These are phyloP conservation scores for Menidia beryllina DNA, from an alignment of 2,113 vertebrate genomes.

Conservation along the genomic window DNA sequence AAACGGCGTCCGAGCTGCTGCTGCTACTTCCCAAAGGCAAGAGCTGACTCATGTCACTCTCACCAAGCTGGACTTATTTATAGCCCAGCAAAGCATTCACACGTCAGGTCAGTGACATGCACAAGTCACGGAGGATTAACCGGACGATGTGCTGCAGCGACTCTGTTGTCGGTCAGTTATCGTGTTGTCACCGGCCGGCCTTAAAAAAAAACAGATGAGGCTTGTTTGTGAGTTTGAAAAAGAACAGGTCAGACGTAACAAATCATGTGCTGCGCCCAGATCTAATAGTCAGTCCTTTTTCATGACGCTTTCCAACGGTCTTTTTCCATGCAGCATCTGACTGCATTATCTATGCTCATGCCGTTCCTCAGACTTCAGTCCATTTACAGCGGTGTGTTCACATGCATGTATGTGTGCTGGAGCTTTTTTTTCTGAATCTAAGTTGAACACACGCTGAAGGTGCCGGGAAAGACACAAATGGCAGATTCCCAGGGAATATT, in stretches of 20 bases:
- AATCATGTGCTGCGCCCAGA: slow-evolving; percentile 28
- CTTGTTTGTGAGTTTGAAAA: slow-evolving; percentile 39
- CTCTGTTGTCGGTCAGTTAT: slow-evolving; percentile 5
- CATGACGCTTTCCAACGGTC: slow-evolving; percentile 14
- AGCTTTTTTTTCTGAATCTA: background rate
- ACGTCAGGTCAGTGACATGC: background rate
- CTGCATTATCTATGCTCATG: slow-evolving; percentile 42
- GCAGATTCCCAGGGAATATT: background rate
- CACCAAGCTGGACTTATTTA: background rate
- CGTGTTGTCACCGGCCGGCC: background rate
- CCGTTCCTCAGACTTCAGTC: slow-evolving; percentile 13
- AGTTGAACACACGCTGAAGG: slow-evolving; percentile 1
- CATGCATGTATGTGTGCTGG: background rate
- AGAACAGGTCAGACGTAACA: slow-evolving; percentile 9
- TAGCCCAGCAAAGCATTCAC: background rate
- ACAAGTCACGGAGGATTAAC: background rate
- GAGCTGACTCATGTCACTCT: background rate
- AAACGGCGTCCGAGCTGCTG: slow-evolving; percentile 39
- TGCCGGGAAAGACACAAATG: background rate
- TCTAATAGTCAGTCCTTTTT: slow-evolving; percentile 1
- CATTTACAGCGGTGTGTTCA: slow-evolving; percentile 11
- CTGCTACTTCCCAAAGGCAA: slow-evolving; percentile 41
- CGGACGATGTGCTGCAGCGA: background rate
- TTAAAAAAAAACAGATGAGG: slow-evolving; percentile 11
- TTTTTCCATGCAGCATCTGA: slow-evolving; percentile 25